Evolutionary conservation across 2,888 invertebrate genomes (phyloP), one percentile per base, ranked within the genome.

Genomic region (Drosophila lutescens): DNA sequence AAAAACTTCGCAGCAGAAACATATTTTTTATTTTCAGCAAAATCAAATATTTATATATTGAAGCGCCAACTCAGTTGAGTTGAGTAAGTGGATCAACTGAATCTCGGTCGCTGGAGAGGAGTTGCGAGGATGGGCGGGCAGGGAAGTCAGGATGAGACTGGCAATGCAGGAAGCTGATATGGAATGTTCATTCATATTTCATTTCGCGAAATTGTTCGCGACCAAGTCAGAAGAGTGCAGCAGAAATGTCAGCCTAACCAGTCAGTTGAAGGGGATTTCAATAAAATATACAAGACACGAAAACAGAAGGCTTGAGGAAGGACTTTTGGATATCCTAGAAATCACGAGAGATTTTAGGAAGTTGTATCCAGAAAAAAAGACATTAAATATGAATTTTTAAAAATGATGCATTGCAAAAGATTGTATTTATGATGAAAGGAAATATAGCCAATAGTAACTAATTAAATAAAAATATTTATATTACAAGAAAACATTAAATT

Each of bases 181-280:
- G 88, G 84, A 89, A 84, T 82, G 78, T 81, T 84, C 80, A 90
- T 91, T 80, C 89, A 91, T 91, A 91, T 91, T 91, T 91, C 91
- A 91, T 89, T 88, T 69, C 78, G 72, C 78, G 59, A 86, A 89
- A 90, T 89, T 87, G 86, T 81, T 77, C 78, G 56, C 61, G 51
- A 77, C 86, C 70, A 70, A 76, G 61, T 49, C 59, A 47, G 49
- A 65, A 62, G 47, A 74, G 65, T 54, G 43, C 63, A 53, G 59
- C 74, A 56, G 43, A 73, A 67, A 73, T 36, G 47, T 46, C 47
- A 50, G 77, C 55, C 65, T 70, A 53, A 76, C 77, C 76, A 76
- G 59, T 76, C 62, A 59, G 75, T 73, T 74, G 69, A 74, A 73
- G 58, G 63, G 62, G 61, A 76, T 71, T 80, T 57, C 69, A 62